Evolutionary conservation across 2,797 vertebrate genomes (phyloP), one percentile per base, ranked within the genome.

Genomic region (Urophycis tenuis): DNA sequence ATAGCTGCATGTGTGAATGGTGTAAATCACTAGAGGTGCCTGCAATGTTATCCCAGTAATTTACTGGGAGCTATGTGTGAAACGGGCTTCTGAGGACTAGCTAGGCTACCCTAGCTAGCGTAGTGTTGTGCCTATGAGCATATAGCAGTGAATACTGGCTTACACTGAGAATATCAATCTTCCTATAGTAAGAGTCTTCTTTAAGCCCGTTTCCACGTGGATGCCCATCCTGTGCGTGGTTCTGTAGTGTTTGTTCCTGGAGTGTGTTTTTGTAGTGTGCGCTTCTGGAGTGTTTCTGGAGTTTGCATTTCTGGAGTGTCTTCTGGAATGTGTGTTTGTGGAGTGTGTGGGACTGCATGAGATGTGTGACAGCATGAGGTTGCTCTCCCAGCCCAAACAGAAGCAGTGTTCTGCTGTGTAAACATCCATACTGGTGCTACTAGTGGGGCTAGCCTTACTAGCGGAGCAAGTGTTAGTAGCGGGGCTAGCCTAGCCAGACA

Each of bases 81-180:
- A 39, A 39, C n/a, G 53, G 7, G 53, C n/a, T 9, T 60, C 3
- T 60, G 53, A 19, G 53, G 17, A 6, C n/a, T 19, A 60, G 53
- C 53, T 60, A n/a, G 53, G 10, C 53, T 60, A 12, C 36, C 7
- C 36, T 39, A 39, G 36, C 36, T 39, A 39, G 36, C 36, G 36
- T 39, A 39, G 36, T 39, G 36, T 39, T 39, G 36, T 19, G 19
- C 22, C 17, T 60, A 25, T 60, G 53, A 53, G 45, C 17, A 60
- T 60, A 60, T n/a, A 60, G n/a, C 53, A 60, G 45, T 53, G 45
- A 53, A 60, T 60, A 60, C 53, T 60, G 53, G 53, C 53, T 60
- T 25, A 60, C 53, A 25, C 53, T 25, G n/a, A 60, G n/a, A 60
- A 60, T 25, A 60, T 60, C 53, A 19, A 60, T 60, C 53, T 60